A percentile compares a stretch with the other conserved stretches of the same genome.
These are phyloP conservation scores for Oegoconia quadripuncta DNA, from an alignment of 2,888 invertebrate genomes.

Conservation along the genomic window DNA sequence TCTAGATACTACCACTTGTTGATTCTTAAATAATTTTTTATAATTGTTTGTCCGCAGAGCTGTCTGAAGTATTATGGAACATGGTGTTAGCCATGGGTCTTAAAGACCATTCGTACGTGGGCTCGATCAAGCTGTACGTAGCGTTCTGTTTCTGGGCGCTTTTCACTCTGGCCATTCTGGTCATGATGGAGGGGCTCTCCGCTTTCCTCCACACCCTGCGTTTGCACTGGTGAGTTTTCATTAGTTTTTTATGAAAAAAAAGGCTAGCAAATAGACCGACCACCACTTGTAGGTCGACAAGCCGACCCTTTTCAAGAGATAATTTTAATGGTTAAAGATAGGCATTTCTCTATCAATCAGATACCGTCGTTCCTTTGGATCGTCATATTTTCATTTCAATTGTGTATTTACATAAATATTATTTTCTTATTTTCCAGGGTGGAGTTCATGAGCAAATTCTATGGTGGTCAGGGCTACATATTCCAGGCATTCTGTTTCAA, in stretches of 20 bases:
- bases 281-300: too few relatives aligned
- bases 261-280: too few relatives aligned
- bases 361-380: too few relatives aligned
- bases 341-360: too few relatives aligned
- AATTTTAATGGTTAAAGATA: too few relatives aligned
- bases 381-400: too few relatives aligned
- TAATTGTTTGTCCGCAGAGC: conserved; percentile 67
- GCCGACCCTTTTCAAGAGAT: too few relatives aligned
- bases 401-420: neutral
- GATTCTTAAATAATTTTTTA: neutral
- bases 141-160: conserved; percentile 94
- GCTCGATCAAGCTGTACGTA: conserved; percentile 86
- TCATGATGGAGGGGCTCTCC: conserved; percentile 99
- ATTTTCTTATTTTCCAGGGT: conserved; percentile 81
- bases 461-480: conserved; percentile 87
- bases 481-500: conserved; percentile 94
- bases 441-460: conserved; percentile 98
- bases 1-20: neutral
- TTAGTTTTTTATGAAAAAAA: neutral
- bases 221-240: conserved; percentile 89
- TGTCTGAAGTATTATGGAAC: conserved; percentile 94
- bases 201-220: conserved; percentile 99
- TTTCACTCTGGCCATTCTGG: conserved; percentile 95
- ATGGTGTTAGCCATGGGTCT: conserved; percentile 93
- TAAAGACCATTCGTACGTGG: conserved; percentile 82